Evolutionary conservation across 2,113 vertebrate species (phyloP), one percentile per base, ranked within the genome.

Genomic region (Tonatia bakeri): DNA sequence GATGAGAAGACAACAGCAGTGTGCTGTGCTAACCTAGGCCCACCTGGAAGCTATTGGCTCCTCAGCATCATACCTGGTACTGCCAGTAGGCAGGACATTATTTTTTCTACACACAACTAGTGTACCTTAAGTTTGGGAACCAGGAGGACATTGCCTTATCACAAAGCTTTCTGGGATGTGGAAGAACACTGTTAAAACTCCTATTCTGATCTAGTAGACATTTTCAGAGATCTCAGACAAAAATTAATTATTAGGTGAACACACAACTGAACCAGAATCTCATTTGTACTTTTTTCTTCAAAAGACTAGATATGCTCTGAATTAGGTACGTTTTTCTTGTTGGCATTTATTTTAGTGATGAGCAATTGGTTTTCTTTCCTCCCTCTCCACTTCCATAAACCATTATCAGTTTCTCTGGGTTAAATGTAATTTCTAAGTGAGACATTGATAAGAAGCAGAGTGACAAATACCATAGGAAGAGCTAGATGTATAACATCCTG

Each of bases 311-410:
- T 65, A 79, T 43, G 9, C 20, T 94, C 61, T 10, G 4, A 93
- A 91, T 91, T 85, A 75, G 28, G 40, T 40, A 91, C 28, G 31
- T 54, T 94, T 94, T 94, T 75, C 84, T 84, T 92, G 64, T 14
- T 33, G 79, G 40, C 81, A 72, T 91, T 86, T 90, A 94, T 96
- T 96, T 94, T 91, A 91, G 26, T 75, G 47, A 79, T 79, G 84
- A 95, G 12, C 33, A 87, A 69, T 59, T 87, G 26, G 7, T 94
- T 96, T 24, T 87, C 52, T 82, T 87, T 20, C 20, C 50, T 1
- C 69, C 20, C 40, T 95, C 19, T 33, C 40, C 17, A 65, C 12
- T 75, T 52, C 14, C 56, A 90, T 33, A 90, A 73, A 82, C 43
- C 12, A 65, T 87, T 59, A 64, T 79, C 33, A 89, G 33, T 16